These are phyloP conservation scores for Heloderma charlesbogerti DNA, from an alignment of 2,113 vertebrate species.

Conservation along the genomic window DNA sequence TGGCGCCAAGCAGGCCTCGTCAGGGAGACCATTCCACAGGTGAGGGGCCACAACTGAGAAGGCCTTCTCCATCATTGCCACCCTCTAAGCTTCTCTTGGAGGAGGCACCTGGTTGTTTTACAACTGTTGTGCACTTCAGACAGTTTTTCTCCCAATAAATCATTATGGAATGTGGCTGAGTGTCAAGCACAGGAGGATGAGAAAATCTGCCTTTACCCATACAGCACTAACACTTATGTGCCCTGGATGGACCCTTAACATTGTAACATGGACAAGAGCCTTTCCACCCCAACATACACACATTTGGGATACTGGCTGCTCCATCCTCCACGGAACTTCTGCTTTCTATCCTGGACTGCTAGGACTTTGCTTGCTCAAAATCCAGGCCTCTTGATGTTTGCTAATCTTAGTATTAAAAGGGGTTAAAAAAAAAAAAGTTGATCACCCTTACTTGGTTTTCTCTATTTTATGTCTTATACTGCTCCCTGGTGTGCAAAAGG, in stretches of 20 bases:
- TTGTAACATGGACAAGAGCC: neutral
- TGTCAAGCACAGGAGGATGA: neutral
- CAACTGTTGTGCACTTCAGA: neutral
- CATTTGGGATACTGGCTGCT: neutral
- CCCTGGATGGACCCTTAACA: neutral
- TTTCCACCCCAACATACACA: neutral
- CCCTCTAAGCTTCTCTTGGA: too few relatives aligned
- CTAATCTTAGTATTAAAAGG: neutral
- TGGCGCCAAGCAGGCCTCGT: too few relatives aligned
- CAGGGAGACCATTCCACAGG: too few relatives aligned
- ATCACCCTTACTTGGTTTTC: neutral
- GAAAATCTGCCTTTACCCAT: neutral
- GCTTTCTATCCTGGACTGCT: neutral
- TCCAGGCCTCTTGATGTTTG: neutral
- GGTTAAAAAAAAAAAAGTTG: too few relatives aligned
- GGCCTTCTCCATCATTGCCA: too few relatives aligned
- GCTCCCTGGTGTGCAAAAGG: neutral
- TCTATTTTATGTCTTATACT: neutral
- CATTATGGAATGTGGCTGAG: neutral
- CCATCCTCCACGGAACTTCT: neutral
- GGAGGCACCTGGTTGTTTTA: neutral
- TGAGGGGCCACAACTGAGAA: too few relatives aligned
- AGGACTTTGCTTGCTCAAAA: neutral
- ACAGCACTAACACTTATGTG: neutral
- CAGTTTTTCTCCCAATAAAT: neutral